Base-by-base conservation (phyloP, 2,113 vertebrate genomes). In the Penelope pileata region DNA sequence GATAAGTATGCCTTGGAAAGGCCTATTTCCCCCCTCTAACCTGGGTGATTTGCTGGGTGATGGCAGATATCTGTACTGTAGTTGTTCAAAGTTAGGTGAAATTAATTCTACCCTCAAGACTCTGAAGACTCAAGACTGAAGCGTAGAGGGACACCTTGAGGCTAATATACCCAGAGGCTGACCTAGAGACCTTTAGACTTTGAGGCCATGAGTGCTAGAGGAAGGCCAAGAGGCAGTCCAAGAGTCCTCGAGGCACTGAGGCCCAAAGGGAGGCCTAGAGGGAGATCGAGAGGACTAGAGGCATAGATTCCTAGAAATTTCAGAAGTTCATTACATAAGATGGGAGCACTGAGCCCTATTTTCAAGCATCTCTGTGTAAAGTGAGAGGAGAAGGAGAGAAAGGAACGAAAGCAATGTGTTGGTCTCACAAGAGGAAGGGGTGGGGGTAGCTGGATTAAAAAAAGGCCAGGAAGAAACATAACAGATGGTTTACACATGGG, bases 401-500 rank as follows among this genome's bases (percentile, higher is more conserved):
- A 93, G 73, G 92, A 70, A 96, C 77, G 92, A 94, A 96, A 96
- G 95, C 56, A 96, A 96, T 92, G 95, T 96, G 96, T 96, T 96
- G 96, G 96, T 96, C 96, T 95, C 96, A 93, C 60, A 96, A 86
- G 88, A 96, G 72, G 95, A 96, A 96, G 69, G 80, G 95, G 92
- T 78, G 95, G 93, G 95, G 93, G 95, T 93, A 97, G 90, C 68
- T 91, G 83, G 85, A 95, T 87, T 94, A 90, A 94, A 96, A 97
- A 96, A 95, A 90, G 93, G 85, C 95, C 91, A 59, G 79, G 91
- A 95, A 96, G 94, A 96, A 96, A 94, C 93, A 95, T 95, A 96
- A 94, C 94, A 97, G 96, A 96, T 95, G 95, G 95, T 77, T 96
- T 96, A 95, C 94, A 96, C 95, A 96, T 96, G 96, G 82, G 80